phyloP scores from a whole-genome alignment of 2,797 vertebrate genomes.

The Psittacula derbiana region DNA sequence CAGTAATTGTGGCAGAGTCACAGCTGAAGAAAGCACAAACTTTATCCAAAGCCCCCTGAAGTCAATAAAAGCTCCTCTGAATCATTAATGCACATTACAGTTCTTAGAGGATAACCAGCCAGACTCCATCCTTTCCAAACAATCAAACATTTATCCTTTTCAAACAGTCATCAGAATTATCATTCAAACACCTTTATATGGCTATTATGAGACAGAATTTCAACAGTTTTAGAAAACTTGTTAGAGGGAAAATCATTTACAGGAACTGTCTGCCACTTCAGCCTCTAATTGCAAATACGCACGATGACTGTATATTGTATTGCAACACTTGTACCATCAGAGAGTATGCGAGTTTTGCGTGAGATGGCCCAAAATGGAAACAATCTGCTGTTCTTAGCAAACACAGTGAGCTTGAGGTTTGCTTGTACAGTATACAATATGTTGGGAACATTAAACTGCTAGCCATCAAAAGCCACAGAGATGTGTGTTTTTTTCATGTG shows the following conservation, averaged over 20 bases:
- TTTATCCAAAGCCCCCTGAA: background rate
- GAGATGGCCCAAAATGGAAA: conserved; percentile 69
- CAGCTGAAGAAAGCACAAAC: background rate
- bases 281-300: background rate
- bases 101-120: background rate
- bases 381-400: conserved; percentile 51
- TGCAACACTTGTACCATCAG: conserved; percentile 72
- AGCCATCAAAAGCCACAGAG: conserved; percentile 59
- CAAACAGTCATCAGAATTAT: background rate
- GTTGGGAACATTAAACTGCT: conserved; percentile 28
- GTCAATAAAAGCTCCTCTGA: background rate
- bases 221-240: background rate
- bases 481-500: conserved; percentile 46
- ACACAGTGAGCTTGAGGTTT: conserved; percentile 50
- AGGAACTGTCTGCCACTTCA: background rate
- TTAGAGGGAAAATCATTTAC: background rate
- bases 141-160: background rate
- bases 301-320: conserved; percentile 54
- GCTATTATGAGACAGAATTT: background rate
- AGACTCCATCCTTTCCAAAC: background rate
- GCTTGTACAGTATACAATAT: conserved; percentile 25
- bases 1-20: background rate
- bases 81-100: background rate
- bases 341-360: conserved; percentile 54
- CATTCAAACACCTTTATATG: background rate